These are phyloP conservation scores for Ophion ellenae DNA, from an alignment of 2,888 invertebrate species.

Conservation along the genomic window DNA sequence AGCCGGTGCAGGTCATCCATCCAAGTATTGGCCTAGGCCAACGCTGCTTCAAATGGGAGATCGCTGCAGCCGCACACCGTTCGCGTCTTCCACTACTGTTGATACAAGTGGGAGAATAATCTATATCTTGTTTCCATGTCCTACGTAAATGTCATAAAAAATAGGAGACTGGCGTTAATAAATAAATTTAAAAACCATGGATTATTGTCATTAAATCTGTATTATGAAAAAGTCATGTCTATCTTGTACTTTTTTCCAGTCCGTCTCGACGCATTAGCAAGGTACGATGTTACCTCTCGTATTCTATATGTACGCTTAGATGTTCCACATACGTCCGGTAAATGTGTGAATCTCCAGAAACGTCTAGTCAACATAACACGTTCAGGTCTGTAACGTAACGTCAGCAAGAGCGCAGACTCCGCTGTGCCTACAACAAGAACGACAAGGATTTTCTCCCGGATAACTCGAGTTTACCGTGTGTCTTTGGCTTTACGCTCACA, in stretches of 20 bases:
- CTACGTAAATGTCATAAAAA: no score
- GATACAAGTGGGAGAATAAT: no score
- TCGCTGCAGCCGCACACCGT: no score
- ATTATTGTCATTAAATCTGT: constrained; percentile 3
- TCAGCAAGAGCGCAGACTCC: constrained; percentile 13
- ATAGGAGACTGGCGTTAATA: no score
- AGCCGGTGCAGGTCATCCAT: no score
- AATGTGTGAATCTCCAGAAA: constrained; percentile 67
- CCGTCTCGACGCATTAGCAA: not conserved
- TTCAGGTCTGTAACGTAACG: constrained; percentile 22
- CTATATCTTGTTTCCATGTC: no score
- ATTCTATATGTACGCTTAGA: not conserved
- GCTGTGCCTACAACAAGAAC: constrained; percentile 26
- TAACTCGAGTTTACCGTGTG: constrained; percentile 12
- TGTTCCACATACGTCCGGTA: constrained; percentile 17
- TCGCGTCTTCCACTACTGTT: no score
- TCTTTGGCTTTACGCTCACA: constrained; percentile 43
- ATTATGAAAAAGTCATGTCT: not conserved
- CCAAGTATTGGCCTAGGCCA: no score
- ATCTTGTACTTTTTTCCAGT: not conserved
- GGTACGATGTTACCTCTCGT: not conserved
- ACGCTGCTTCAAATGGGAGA: no score
- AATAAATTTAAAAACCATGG: not conserved
- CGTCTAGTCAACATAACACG: constrained; percentile 59
- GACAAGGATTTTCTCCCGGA: constrained; percentile 12